These are phyloP conservation scores for Zaprionus obscuricornis DNA, from an alignment of 2,888 invertebrate genomes.

Conservation along the genomic window DNA sequence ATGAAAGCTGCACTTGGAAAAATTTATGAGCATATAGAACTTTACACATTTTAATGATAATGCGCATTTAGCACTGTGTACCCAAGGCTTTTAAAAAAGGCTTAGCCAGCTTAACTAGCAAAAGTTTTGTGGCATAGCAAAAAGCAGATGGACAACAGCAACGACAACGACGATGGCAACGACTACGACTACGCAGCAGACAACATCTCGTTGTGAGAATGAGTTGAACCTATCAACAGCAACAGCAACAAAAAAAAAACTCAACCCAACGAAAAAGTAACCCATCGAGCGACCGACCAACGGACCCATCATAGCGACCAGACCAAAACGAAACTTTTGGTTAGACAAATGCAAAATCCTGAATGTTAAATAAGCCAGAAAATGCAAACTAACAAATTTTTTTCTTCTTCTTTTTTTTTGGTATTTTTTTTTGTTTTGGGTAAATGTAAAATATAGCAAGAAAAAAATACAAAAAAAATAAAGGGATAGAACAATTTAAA, in stretches of 20 bases:
- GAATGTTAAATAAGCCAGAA: conserved; percentile 71
- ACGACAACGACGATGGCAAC: too few species aligned
- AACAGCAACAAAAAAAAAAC: too few species aligned
- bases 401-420: background rate
- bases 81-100: conserved; percentile 76
- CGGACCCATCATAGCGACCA: conserved; percentile 38
- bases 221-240: too few species aligned
- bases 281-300: background rate
- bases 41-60: conserved; percentile 78
- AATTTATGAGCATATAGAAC: conserved; percentile 69
- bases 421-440: too few species aligned
- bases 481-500: too few species aligned
- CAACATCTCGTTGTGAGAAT: too few species aligned
- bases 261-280: too few species aligned
- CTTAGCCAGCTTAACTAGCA: conserved; percentile 75
- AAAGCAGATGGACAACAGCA: background rate
- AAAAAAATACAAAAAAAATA: too few species aligned
- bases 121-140: conserved; percentile 53
- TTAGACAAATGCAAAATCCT: conserved; percentile 59
- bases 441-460: too few species aligned
- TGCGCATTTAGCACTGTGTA: conserved; percentile 77
- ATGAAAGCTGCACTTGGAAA: too few species aligned
- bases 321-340: conserved; percentile 39
- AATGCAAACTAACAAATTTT: conserved; percentile 9
- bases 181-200: too few species aligned